Conservation (phyloP, 2,888 invertebrate genomes). For the Lasioglossum oenotherae region DNA sequence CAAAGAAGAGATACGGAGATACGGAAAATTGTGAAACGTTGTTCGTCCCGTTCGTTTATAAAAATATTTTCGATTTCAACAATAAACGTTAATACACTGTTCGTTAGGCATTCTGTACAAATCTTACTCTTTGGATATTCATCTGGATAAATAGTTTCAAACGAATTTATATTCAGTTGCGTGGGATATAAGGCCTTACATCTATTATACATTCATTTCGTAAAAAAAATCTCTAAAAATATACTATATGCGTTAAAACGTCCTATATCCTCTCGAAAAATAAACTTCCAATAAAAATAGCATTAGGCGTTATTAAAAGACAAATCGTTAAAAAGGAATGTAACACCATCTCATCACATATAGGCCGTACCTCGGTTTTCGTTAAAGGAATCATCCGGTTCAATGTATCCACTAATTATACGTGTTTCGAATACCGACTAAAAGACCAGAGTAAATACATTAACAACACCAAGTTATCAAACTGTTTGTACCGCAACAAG, state of each 20-base stretch:
- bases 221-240: slow-evolving; percentile 82
- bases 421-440: slow-evolving; percentile 4
- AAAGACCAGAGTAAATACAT: slow-evolving; percentile 32
- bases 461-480: slow-evolving; percentile 30
- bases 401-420: slow-evolving; percentile 34
- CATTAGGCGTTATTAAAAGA: slow-evolving; percentile 52
- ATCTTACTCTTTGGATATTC: slow-evolving; percentile 29
- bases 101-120: slow-evolving; percentile 35
- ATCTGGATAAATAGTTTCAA: slow-evolving; percentile 40
- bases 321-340: slow-evolving; percentile 67
- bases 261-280: slow-evolving; percentile 75
- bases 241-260: slow-evolving; percentile 78
- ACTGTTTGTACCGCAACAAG: slow-evolving; percentile 5
- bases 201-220: slow-evolving; percentile 70
- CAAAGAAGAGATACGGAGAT: slow-evolving; percentile 18
- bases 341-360: slow-evolving; percentile 69
- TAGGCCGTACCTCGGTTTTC: slow-evolving; percentile 45
- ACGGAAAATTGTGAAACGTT: slow-evolving; percentile 33
- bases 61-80: slow-evolving; percentile 46
- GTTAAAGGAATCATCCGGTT: slow-evolving; percentile 33
- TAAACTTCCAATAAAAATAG: slow-evolving; percentile 70
- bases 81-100: slow-evolving; percentile 3
- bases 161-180: slow-evolving; percentile 38
- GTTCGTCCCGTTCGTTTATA: slow-evolving; percentile 33
- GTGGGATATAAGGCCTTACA: slow-evolving; percentile 60